A percentile compares a stretch with the other conserved stretches of the same genome.
These are phyloP conservation scores for Tetragonula clypearis DNA, from an alignment of 1,140 invertebrate genomes.

Conservation along the genomic window DNA sequence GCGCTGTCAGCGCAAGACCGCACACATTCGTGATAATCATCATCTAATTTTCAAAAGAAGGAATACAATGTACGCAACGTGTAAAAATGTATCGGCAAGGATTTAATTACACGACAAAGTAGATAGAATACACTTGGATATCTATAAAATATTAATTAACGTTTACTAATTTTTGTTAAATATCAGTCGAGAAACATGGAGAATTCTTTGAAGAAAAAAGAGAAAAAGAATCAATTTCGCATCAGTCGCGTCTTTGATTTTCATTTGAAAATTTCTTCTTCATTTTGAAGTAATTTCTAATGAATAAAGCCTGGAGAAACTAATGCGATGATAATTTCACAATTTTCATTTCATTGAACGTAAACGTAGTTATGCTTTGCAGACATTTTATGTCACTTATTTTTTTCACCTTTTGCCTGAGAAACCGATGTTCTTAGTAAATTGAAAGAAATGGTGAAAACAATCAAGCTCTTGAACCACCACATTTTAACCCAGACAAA, in stretches of 20 bases:
- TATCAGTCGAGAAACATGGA: neutral
- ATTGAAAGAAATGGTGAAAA: slow-evolving; percentile 18
- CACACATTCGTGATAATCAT: slow-evolving; percentile 54
- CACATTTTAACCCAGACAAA: slow-evolving; percentile 59
- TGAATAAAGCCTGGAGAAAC: neutral
- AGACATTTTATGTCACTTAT: neutral
- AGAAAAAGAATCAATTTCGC: neutral
- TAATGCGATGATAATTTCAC: too few species aligned
- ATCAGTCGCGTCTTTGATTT: neutral
- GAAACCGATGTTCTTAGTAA: slow-evolving; percentile 1
- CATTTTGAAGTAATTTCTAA: neutral
- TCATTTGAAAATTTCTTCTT: too few species aligned
- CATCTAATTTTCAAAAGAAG: slow-evolving; percentile 38
- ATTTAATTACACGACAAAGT: neutral
- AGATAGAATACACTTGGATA: neutral
- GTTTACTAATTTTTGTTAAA: neutral
- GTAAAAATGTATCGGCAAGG: neutral
- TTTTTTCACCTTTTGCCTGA: slow-evolving; percentile 45
- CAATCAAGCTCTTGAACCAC: slow-evolving; percentile 10
- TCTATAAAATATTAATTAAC: neutral
- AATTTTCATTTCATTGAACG: neutral
- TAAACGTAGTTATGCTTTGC: too few species aligned
- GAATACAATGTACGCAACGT: neutral
- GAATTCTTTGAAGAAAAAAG: neutral
- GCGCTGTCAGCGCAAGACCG: slow-evolving; percentile 49